Conservation (phyloP, 2,113 vertebrate genomes). For the Marmota monax region DNA sequence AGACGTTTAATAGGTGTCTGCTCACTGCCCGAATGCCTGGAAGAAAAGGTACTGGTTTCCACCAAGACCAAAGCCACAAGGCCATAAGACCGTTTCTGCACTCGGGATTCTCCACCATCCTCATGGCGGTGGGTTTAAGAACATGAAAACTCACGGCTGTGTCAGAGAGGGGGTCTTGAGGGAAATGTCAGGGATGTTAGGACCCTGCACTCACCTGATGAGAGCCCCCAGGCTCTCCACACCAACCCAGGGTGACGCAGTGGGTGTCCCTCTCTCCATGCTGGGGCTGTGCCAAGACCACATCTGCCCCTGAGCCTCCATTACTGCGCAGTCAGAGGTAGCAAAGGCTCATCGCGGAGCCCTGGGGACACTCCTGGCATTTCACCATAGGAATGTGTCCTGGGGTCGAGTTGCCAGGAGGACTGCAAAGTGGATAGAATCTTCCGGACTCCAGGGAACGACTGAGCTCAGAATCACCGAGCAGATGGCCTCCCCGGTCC, state of each 20-base stretch:
- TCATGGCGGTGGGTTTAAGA: background rate
- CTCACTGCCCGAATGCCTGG: background rate
- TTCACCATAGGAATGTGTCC: background rate
- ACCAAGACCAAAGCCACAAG: background rate
- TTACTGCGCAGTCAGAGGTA: background rate
- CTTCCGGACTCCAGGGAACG: background rate
- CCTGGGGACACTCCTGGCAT: rapidly evolving
- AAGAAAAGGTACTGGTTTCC: background rate
- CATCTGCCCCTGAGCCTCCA: background rate
- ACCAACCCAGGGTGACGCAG: background rate
- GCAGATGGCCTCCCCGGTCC: conserved; percentile 37
- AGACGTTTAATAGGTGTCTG: background rate
- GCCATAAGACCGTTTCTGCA: rapidly evolving
- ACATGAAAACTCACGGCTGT: rapidly evolving
- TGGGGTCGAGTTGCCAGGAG: background rate
- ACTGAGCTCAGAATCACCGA: background rate
- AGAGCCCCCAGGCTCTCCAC: background rate
- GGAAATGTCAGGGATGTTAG: background rate
- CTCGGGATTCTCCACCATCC: too few species aligned
- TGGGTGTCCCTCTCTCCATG: background rate
- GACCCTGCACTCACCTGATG: background rate
- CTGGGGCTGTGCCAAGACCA: background rate
- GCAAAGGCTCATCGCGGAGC: rapidly evolving
- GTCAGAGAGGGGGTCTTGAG: rapidly evolving
- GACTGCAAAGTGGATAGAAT: background rate